These are phyloP conservation scores for Drosophila emarginata DNA, from an alignment of 2,888 invertebrate species.

Conservation along the genomic window DNA sequence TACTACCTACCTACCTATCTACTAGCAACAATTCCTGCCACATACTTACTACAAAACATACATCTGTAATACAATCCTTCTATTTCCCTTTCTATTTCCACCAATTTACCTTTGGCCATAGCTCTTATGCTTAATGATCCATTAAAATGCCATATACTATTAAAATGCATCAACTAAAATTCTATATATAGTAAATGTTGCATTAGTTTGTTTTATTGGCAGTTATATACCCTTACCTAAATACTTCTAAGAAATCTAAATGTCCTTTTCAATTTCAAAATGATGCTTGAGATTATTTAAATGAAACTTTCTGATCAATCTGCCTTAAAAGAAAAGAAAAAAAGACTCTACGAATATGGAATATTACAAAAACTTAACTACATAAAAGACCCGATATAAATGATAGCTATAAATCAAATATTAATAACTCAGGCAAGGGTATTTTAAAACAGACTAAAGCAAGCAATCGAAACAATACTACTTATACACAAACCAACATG, in stretches of 20 bases:
- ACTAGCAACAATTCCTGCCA: not conserved
- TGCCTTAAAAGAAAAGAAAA: too few relatives aligned
- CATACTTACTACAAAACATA: slow-evolving; percentile 1
- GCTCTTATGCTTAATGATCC: slow-evolving; percentile 53
- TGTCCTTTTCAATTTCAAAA: too few relatives aligned
- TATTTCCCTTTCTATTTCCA: slow-evolving; percentile 10
- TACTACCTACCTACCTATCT: slow-evolving; percentile 32
- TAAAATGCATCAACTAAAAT: slow-evolving; percentile 26
- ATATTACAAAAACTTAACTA: too few relatives aligned
- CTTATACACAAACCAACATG: slow-evolving; percentile 12
- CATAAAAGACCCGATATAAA: too few relatives aligned
- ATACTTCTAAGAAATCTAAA: too few relatives aligned
- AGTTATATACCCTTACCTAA: too few relatives aligned
- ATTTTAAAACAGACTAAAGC: not conserved
- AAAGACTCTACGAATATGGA: too few relatives aligned
- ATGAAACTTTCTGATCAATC: too few relatives aligned
- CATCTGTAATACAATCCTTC: slow-evolving; percentile 17
- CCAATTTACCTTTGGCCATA: slow-evolving; percentile 32
- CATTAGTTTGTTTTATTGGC: not conserved
- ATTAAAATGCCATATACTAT: slow-evolving; percentile 35
- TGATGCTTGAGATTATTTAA: too few relatives aligned
- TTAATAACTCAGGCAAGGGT: not conserved
- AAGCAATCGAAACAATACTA: slow-evolving; percentile 18
- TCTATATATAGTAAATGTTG: slow-evolving; percentile 20
- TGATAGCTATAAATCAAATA: too few relatives aligned